Percentiles rank a stretch among this genome's conserved stretches.
phyloP scores from a whole-genome alignment of 2,113 vertebrate genomes.

The Pimephales promelas region DNA sequence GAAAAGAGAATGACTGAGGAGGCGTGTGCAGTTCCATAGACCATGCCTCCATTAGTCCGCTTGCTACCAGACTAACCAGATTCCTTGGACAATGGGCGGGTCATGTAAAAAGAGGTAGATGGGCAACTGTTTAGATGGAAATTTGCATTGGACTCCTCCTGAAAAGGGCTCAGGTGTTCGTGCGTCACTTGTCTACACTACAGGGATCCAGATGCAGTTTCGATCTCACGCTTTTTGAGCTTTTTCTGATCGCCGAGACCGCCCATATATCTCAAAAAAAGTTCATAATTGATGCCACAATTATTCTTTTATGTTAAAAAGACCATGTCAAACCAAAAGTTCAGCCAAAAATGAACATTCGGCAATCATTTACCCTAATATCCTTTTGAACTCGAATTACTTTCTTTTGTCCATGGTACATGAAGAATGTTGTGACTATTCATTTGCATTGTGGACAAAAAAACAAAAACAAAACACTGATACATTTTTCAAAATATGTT shows the following conservation, averaged over 20 bases:
- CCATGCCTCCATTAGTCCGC: constrained; percentile 44
- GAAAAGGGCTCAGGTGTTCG: background rate
- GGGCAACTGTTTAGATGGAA: background rate
- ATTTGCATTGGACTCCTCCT: background rate
- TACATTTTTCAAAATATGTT: background rate
- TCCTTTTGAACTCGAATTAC: background rate
- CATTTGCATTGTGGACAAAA: background rate
- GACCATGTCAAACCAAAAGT: background rate
- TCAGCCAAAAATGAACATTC: too few relatives aligned
- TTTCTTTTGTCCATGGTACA: background rate
- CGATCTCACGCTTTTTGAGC: background rate
- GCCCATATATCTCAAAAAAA: background rate
- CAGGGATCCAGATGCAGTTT: background rate
- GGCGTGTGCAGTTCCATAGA: constrained; percentile 18
- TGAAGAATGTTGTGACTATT: background rate
- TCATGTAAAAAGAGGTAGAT: background rate
- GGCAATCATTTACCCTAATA: background rate
- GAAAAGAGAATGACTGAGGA: constrained; percentile 34
- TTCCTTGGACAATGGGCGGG: constrained; percentile 29
- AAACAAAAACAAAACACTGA: too few relatives aligned
- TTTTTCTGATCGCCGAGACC: background rate
- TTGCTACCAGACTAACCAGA: constrained; percentile 46
- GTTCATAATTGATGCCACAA: background rate
- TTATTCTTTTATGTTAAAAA: background rate
- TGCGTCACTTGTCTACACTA: background rate